Base-by-base conservation (phyloP, 2,888 invertebrate species). In the Sinohyriopsis cumingii region DNA sequence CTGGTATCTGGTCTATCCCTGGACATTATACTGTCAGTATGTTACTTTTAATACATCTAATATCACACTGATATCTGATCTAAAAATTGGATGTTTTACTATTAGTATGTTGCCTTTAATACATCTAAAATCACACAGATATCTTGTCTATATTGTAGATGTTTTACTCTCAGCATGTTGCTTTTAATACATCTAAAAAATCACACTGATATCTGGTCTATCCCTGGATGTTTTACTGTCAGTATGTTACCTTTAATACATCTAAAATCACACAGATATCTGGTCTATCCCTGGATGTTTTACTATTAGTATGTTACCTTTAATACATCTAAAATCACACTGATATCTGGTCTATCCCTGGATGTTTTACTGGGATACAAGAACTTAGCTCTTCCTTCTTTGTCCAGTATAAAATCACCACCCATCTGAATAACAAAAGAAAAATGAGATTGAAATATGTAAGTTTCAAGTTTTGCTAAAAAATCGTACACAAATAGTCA, bases 321-420 rank as follows among this genome's bases (percentile, higher is more conserved):
- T 19, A 84, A 59, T 55, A 70, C 69, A 6, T 76, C 45, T 20
- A 85, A 59, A 9, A 87, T 65, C 3, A 64, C 22, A 7, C 78
- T 74, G 3, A 84, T 80, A 60, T 76, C 67, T 9, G 87, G 87
- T 70, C 87, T 72, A 68, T 87, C 87, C 33, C 69, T 71, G 19
- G 85, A 74, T 0, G 77, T 77, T 63, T 83, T 72, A 68, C 86
- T 86, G 60, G 83, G 77, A 71, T 87, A 83, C 53, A 82, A 57
- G 64, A 85, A 81, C 33, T 71, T 61, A 9, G 85, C 69, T 5
- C 59, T 65, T 7, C 87, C 86, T 53, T 76, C 67, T 33, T 73
- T 73, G 66, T 82, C 82, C 12, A 87, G 67, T 20, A 87, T 82
- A 65, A 87, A 87, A 74, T 87, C 86, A 56, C 87, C 87, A 62